phyloP scores from a whole-genome alignment of 1,140 invertebrate species.

The Euwallacea similis region DNA sequence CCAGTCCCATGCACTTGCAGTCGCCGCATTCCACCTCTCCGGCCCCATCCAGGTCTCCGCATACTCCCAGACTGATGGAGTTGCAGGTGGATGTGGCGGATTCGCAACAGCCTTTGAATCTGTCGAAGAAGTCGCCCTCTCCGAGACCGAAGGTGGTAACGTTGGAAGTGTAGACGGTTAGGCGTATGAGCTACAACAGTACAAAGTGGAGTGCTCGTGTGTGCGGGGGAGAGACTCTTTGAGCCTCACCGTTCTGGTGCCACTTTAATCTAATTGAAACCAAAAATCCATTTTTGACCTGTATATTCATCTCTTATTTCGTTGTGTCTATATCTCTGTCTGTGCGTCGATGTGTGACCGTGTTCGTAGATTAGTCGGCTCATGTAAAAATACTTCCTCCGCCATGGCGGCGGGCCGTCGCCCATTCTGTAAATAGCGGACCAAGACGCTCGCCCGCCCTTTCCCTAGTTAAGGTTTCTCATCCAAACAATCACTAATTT shows the following conservation, averaged over 20 bases:
- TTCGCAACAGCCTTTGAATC: constrained; percentile 80
- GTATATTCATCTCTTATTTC: constrained; percentile 49
- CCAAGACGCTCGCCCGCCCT: constrained; percentile 44
- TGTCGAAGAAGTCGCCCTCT: constrained; percentile 85
- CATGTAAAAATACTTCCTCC: constrained; percentile 46
- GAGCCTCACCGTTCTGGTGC: constrained; percentile 46
- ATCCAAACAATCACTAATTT: constrained; percentile 54
- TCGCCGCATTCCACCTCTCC: constrained; percentile 58
- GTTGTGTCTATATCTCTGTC: constrained; percentile 47
- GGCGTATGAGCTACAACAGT: constrained; percentile 40
- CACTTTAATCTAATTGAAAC: constrained; percentile 61
- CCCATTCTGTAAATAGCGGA: constrained; percentile 52
- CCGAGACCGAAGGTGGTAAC: constrained; percentile 65
- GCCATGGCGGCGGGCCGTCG: constrained; percentile 47
- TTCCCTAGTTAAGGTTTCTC: constrained; percentile 47
- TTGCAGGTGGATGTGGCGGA: constrained; percentile 80
- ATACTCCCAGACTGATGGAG: constrained; percentile 66
- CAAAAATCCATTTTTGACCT: constrained; percentile 60
- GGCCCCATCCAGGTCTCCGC: constrained; percentile 51
- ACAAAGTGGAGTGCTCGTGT: constrained; percentile 50
- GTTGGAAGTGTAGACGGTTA: constrained; percentile 59
- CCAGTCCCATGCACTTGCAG: constrained; percentile 53
- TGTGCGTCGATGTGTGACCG: constrained; percentile 45
- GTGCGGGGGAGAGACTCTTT: constrained; percentile 28
- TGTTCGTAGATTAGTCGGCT: constrained; percentile 40